These are phyloP conservation scores for Emmelina monodactyla DNA, from an alignment of 2,888 invertebrate genomes.

Conservation along the genomic window DNA sequence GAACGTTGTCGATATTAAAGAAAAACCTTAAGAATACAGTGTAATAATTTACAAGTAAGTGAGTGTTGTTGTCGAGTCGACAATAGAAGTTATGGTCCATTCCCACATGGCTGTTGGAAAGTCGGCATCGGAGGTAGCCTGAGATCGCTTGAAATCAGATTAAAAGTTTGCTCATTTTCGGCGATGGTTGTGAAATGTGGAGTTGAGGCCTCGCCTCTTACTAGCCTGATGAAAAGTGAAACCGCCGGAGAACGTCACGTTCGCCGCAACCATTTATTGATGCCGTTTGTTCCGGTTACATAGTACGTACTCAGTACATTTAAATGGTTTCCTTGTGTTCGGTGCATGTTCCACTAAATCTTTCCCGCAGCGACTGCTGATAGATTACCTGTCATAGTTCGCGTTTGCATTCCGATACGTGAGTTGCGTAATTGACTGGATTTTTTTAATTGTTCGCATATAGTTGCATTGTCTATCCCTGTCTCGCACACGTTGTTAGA, in stretches of 20 bases:
- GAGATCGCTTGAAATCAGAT: neutral
- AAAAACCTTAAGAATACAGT: too few relatives aligned
- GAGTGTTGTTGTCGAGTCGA: neutral
- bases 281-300: conserved; percentile 53
- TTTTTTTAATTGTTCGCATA: conserved; percentile 44
- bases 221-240: conserved; percentile 63
- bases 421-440: conserved; percentile 27
- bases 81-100: neutral
- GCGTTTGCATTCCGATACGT: too few relatives aligned
- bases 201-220: conserved; percentile 58
- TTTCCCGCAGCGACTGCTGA: too few relatives aligned
- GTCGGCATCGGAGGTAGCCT: neutral
- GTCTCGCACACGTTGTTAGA: conserved; percentile 33
- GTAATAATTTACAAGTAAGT: neutral
- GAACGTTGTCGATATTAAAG: too few relatives aligned
- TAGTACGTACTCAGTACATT: neutral
- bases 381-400: too few relatives aligned
- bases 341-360: neutral
- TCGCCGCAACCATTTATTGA: conserved; percentile 39
- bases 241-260: conserved; percentile 50
- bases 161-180: conserved; percentile 26
- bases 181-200: conserved; percentile 58
- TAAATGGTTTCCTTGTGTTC: neutral
- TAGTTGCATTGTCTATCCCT: conserved; percentile 54
- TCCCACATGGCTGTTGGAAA: neutral